Evolutionary conservation across 2,888 invertebrate genomes (phyloP).

Genomic region (Ophion ellenae): DNA sequence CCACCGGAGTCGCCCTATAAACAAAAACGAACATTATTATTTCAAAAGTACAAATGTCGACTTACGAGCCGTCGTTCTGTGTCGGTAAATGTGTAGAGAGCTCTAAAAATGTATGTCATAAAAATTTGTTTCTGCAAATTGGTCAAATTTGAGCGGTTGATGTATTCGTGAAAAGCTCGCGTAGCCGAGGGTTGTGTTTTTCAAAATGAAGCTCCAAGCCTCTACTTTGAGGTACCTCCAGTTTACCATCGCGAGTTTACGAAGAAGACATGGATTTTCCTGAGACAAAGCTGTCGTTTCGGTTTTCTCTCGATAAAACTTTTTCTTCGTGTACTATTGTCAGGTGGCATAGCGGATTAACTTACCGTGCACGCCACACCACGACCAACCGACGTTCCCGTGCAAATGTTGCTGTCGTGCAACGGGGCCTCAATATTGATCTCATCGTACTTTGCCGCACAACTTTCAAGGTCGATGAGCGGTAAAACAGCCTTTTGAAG

Average conservation of each 20-base stretch:
- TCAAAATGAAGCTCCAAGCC: too few relatives aligned
- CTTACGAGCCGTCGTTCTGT: not conserved
- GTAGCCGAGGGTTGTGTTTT: too few relatives aligned
- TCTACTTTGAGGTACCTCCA: too few relatives aligned
- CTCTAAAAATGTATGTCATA: too few relatives aligned
- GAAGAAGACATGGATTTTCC: not conserved
- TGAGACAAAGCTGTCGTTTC: not conserved
- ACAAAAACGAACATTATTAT: not conserved
- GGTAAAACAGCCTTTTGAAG: conserved; percentile 78
- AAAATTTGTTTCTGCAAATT: too few relatives aligned
- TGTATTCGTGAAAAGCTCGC: too few relatives aligned
- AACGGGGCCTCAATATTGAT: conserved; percentile 72
- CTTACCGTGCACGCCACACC: conserved; percentile 59
- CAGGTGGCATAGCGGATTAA: not conserved
- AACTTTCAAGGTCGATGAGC: conserved; percentile 72
- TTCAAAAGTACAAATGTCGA: not conserved
- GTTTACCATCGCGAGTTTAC: too few relatives aligned
- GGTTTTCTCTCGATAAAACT: too few relatives aligned
- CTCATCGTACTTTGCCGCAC: conserved; percentile 70
- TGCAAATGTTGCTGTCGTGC: conserved; percentile 74
- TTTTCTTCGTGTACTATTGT: too few relatives aligned
- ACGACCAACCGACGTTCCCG: conserved; percentile 65
- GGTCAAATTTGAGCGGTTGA: too few relatives aligned
- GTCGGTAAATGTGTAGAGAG: too few relatives aligned
- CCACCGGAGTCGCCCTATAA: conserved; percentile 86